Conservation (phyloP, 1,140 invertebrate genomes). For the Sesamia nonagrioides region DNA sequence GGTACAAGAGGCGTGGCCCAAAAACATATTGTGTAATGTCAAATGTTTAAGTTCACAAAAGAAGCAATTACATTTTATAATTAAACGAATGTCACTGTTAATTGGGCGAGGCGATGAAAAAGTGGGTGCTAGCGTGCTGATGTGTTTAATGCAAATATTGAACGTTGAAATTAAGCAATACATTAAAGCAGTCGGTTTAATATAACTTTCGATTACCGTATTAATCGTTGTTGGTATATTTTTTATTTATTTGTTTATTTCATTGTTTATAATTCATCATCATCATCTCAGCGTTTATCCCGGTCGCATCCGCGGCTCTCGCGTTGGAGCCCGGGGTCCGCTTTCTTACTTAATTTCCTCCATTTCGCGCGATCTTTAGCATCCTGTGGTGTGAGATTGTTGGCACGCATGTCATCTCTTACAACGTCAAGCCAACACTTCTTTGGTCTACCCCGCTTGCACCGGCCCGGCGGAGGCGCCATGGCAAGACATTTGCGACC, state of each 20-base stretch:
- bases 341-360: too few relatives aligned
- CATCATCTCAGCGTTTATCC: too few relatives aligned
- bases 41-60: conserved; percentile 66
- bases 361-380: too few relatives aligned
- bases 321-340: too few relatives aligned
- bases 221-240: conserved; percentile 15
- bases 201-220: conserved; percentile 33
- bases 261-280: too few relatives aligned
- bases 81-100: conserved; percentile 72
- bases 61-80: conserved; percentile 73
- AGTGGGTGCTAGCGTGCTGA: conserved; percentile 69
- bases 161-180: conserved; percentile 42
- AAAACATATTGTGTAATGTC: conserved; percentile 55
- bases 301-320: too few relatives aligned
- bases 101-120: conserved; percentile 70
- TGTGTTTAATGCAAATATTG: conserved; percentile 69
- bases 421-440: too few relatives aligned
- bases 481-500: too few relatives aligned
- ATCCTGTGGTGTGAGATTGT: too few relatives aligned
- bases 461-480: too few relatives aligned
- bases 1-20: conserved; percentile 51
- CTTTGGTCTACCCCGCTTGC: too few relatives aligned
- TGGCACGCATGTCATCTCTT: too few relatives aligned
- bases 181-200: conserved; percentile 35
- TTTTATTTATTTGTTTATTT: background rate